Base-by-base conservation (phyloP, 1,140 invertebrate species). In the Drosophila aff. region DNA sequence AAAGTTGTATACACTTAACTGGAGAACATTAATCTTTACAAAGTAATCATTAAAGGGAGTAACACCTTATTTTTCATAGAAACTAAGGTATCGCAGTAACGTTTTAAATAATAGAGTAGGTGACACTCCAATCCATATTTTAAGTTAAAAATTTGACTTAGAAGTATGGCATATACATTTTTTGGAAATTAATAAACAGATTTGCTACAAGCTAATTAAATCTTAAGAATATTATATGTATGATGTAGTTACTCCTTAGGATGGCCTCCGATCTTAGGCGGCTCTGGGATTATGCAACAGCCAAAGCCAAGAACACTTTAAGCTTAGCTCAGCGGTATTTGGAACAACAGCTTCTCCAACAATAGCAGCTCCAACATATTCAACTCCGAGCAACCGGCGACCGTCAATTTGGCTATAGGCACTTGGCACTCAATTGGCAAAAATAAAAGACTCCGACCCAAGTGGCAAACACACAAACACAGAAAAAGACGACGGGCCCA, bases 251-350 rank as follows among this genome's bases (percentile, higher is more conserved):
- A 28, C 41, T 23, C 13, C 18, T 5, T 15, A 28, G 16, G 15
- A 31, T 31, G 69, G 38, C 13, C 53, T 60, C 28, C 4, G 36
- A 36, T 23, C 23, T 23, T 10, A 9, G 21, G 31, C 36, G 44
- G n/a, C 31, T 41, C 41, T 21, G 15, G 52, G 50, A 82, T 77
- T 72, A 64, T 67, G 60, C 64, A 78, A 62, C 58, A 44, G 49
- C 33, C 63, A 77, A 76, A 66, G 43, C 71, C 73, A 76, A 65
- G 44, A 76, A 49, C 38, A 76, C 60, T 40, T 31, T 57, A 21
- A 64, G 72, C 67, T 65, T 47, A 64, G 59, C 72, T 82, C 79
- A 77, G 68, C 77, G 84, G 77, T 78, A 81, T 75, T 65, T 28
- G 43, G 60, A 72, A 71, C 66, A 53, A 52, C 49, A 66, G 52